Conservation (phyloP, 2,113 vertebrate genomes). For the Nannobrachium achirus region DNA sequence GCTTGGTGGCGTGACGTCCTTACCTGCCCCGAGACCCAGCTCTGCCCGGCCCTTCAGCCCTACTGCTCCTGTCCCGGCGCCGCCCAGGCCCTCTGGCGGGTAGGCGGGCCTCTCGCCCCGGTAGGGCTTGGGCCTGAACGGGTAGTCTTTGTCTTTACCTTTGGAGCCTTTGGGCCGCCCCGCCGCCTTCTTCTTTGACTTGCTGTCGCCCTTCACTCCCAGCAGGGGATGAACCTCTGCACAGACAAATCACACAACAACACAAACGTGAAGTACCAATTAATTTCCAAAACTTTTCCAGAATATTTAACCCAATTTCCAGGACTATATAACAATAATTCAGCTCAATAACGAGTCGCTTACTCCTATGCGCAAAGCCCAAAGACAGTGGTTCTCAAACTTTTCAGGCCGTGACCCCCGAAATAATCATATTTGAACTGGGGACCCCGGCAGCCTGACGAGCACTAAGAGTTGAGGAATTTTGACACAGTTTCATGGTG, state of each 20-base stretch:
- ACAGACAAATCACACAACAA: neutral
- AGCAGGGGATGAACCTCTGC: conserved; percentile 97
- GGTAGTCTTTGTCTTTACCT: conserved; percentile 99
- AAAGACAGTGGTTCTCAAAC: no score
- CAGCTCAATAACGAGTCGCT: no score
- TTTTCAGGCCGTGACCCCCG: no score
- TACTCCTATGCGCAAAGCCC: no score
- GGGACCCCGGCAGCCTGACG: no score
- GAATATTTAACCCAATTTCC: no score
- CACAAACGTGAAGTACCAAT: no score
- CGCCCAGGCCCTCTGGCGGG: conserved; percentile 82
- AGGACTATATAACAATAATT: no score
- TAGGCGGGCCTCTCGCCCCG: conserved; percentile 94
- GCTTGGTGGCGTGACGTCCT: conserved; percentile 81
- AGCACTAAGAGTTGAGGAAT: no score
- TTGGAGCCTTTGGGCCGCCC: conserved; percentile 99
- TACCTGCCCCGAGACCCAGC: conserved; percentile 94
- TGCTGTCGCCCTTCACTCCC: conserved; percentile 98
- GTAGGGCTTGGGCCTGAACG: conserved; percentile 97
- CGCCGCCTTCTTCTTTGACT: conserved; percentile 99
- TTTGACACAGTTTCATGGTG: no score
- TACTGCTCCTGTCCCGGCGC: conserved; percentile 81
- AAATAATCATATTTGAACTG: no score
- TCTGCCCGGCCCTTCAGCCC: conserved; percentile 94
- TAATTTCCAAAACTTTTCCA: no score